Conservation (phyloP, 2,113 vertebrate species). For the Scophthalmus maximus region DNA sequence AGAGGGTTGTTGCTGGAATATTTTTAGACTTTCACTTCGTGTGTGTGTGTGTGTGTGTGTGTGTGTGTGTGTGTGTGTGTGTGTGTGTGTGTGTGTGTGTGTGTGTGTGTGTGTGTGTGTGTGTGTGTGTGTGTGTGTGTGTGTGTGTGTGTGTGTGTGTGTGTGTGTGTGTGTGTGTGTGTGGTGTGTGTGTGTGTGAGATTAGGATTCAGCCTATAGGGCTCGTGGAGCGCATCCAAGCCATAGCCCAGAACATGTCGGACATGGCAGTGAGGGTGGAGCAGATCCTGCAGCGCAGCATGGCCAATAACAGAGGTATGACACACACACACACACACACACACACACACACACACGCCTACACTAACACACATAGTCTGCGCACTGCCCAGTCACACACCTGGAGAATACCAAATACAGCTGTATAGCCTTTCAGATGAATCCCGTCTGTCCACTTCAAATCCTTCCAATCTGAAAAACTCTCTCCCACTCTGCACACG, state of each 20-base stretch:
- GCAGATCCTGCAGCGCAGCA: constrained; percentile 92
- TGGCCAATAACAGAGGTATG: constrained; percentile 86
- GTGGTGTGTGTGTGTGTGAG: neutral
- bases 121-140: constrained; percentile 35
- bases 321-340: neutral
- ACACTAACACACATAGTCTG: neutral
- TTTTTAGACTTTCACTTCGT: neutral
- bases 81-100: constrained; percentile 30
- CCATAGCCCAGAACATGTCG: constrained; percentile 96
- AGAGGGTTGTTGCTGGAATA: neutral
- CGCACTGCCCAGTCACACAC: neutral
- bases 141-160: constrained; percentile 25
- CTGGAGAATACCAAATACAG: constrained; percentile 24
- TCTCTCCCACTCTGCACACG: constrained; percentile 1
- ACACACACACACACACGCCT: constrained; percentile 9
- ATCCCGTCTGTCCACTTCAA: constrained; percentile 16
- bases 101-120: constrained; percentile 20
- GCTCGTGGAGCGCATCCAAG: constrained; percentile 95
- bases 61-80: constrained; percentile 32
- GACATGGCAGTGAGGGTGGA: constrained; percentile 94
- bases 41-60: constrained; percentile 25
- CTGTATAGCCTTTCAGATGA: neutral
- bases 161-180: constrained; percentile 32
- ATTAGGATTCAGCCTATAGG: constrained; percentile 87
- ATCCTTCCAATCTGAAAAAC: constrained; percentile 35